Evolutionary conservation across 2,113 vertebrate genomes (phyloP), one percentile per base, ranked within the genome.

Genomic region (chimpanzee (Pan troglodytes)): DNA sequence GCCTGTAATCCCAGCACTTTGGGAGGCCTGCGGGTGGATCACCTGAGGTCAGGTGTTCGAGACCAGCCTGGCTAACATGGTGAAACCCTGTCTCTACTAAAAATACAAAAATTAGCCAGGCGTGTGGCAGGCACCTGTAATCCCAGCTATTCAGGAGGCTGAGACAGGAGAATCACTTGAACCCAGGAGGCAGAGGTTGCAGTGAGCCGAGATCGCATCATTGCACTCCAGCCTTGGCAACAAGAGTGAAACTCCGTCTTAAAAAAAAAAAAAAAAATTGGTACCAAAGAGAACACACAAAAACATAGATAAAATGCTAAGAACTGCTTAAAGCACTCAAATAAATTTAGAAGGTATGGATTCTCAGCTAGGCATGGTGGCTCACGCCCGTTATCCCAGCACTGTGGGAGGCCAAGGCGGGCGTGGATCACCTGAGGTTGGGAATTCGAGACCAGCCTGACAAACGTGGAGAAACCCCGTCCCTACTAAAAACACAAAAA

Each of bases 291-390:
- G 10, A 11, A 61, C 25, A 61, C 4, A 61, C 59, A 61, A 61
- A 12, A 61, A 61, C 25, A 61, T 2, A 30, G 57, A 8, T 57
- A 8, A 40, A 72, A 75, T 43, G 72, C 23, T 43, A 75, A 75
- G 12, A 75, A 27, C 14, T 48, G 97, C 96, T 98, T 98, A 97
- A 97, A 97, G 85, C 61, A 25, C 92, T 98, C 95, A 88, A 98
- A 98, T 97, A 98, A 96, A 93, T 99, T 30, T 30, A 64, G 27
- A 64, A 64, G 12, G 97, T 97, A 64, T 14, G 5, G 98, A 96
- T 98, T 99, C 98, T 97, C 98, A 97, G 94, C 52, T 52, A 52
- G 52, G 52, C 17, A 52, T 18, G 52, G 52, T 18, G 52, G 52
- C 6, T 55, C 52, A 55, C 17, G 6, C 2, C 52, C 18, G 17